Conservation (phyloP, 2,113 vertebrate species). For the Oreocharis arfaki region DNA sequence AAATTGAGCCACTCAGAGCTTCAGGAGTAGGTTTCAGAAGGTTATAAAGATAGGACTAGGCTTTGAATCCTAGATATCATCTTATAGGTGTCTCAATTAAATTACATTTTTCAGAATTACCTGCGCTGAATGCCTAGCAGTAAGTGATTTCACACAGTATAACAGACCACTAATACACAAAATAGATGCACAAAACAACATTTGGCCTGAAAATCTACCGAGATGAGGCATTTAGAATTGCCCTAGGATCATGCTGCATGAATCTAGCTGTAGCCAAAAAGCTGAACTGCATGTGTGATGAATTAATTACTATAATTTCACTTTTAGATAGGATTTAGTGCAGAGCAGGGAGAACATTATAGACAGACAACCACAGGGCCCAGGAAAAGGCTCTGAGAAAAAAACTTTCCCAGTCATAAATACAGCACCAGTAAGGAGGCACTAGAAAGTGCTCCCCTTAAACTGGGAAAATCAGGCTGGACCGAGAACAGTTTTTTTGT, state of each 20-base stretch:
- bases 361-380: neutral
- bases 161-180: conserved; percentile 20
- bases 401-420: neutral
- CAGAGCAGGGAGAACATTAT: neutral
- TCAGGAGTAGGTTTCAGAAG: conserved; percentile 23
- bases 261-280: neutral
- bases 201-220: conserved; percentile 13
- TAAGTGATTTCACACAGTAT: conserved; percentile 22
- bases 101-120: conserved; percentile 44
- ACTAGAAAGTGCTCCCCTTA: neutral
- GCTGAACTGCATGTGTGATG: neutral
- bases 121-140: neutral
- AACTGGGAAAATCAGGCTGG: neutral
- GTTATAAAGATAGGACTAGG: neutral
- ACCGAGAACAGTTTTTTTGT: neutral
- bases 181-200: conserved; percentile 25
- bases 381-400: neutral
- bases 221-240: conserved; percentile 18
- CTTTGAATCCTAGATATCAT: conserved; percentile 44
- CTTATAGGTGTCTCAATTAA: conserved; percentile 49
- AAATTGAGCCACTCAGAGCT: neutral
- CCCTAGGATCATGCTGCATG: neutral
- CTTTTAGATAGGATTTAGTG: neutral
- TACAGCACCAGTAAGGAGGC: neutral
- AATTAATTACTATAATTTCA: conserved; percentile 44